Evolutionary conservation across 2,113 vertebrate genomes (phyloP).

Genomic region (Sula dactylatra): DNA sequence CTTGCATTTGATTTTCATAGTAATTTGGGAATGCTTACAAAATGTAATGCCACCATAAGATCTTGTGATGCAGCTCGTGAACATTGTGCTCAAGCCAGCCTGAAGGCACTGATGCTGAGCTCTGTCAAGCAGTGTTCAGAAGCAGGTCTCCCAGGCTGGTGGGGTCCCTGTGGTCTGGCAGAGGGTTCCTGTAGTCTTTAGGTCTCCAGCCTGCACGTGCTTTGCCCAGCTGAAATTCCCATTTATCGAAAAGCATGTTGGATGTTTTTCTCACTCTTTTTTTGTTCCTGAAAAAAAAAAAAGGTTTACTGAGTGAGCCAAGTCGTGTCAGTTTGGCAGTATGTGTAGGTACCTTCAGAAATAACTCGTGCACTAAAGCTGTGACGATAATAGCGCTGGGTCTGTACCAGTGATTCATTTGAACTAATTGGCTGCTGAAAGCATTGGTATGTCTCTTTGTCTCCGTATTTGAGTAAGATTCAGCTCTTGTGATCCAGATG

Average conservation of each 20-base stretch:
- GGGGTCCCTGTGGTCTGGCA: not conserved
- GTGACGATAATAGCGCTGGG: not conserved
- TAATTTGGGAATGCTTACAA: not conserved
- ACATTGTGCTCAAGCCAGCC: not conserved
- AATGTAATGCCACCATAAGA: not conserved
- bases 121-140: not conserved
- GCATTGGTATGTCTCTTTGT: not conserved
- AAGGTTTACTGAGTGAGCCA: not conserved
- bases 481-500: not conserved
- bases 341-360: not conserved
- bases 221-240: not conserved
- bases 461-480: not conserved
- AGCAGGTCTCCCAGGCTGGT: not conserved
- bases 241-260: not conserved
- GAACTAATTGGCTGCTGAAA: not conserved
- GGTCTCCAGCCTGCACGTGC: not conserved
- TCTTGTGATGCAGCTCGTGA: rapidly evolving
- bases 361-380: not conserved
- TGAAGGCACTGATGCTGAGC: too few relatives aligned
- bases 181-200: not conserved
- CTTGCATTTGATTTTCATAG: not conserved
- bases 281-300: not conserved
- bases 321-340: not conserved
- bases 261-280: not conserved
- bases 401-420: not conserved